Percentiles rank a stretch among this genome's conserved stretches.
phyloP scores from a whole-genome alignment of 1,140 invertebrate species.

The Ephestia elutella region DNA sequence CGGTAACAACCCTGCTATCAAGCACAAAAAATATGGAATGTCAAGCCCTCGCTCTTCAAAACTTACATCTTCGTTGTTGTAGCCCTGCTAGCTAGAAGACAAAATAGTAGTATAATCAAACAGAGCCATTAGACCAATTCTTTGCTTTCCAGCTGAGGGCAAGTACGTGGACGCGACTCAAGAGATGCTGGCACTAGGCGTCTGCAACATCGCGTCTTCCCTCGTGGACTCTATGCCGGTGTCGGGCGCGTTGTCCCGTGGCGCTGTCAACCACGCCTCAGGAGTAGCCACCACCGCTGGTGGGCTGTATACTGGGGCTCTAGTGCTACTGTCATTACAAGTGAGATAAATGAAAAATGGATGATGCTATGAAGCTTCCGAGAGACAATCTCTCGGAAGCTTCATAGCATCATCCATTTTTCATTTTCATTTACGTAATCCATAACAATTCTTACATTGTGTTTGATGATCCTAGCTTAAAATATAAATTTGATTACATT shows the following conservation, averaged over 20 bases:
- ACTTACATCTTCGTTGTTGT: no score
- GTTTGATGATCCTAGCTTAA: no score
- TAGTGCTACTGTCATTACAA: slow-evolving; percentile 84
- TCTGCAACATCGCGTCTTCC: slow-evolving; percentile 88
- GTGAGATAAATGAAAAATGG: slow-evolving; percentile 18
- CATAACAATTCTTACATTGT: no score
- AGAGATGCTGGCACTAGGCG: slow-evolving; percentile 86
- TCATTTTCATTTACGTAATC: no score
- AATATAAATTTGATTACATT: no score
- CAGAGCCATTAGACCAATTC: background rate
- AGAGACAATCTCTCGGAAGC: no score
- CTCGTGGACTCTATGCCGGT: slow-evolving; percentile 91
- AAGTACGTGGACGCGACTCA: slow-evolving; percentile 84
- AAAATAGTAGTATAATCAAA: no score
- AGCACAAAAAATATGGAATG: no score
- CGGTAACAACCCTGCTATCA: no score
- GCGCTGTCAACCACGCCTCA: slow-evolving; percentile 90
- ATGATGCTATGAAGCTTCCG: background rate
- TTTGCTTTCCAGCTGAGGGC: slow-evolving; percentile 72
- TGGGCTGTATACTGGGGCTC: slow-evolving; percentile 86
- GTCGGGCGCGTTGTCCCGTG: slow-evolving; percentile 87
- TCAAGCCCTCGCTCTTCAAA: no score
- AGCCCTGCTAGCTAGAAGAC: no score
- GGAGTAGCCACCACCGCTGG: slow-evolving; percentile 89
- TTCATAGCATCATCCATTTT: no score